These are phyloP conservation scores for Caenorhabditis virilis DNA, from an alignment of 2,888 invertebrate genomes.

Conservation along the genomic window DNA sequence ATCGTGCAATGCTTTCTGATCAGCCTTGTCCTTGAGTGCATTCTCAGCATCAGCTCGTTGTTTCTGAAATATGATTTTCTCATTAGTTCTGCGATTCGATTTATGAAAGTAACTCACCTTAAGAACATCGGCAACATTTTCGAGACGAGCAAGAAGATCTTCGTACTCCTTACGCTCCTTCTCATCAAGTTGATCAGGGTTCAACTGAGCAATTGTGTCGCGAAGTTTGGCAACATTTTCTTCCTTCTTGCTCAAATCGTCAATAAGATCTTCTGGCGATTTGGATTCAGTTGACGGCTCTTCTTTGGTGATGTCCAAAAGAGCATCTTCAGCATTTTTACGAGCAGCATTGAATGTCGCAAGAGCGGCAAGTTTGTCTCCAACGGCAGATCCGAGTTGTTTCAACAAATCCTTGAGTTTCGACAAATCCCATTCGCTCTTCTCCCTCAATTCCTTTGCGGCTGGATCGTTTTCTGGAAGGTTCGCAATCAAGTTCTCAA, in stretches of 20 bases:
- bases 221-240: slow-evolving; percentile 14
- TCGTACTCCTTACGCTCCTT: slow-evolving; percentile 25
- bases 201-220: slow-evolving; percentile 10
- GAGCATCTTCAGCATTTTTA: slow-evolving; percentile 40
- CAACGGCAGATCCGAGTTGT: slow-evolving; percentile 32
- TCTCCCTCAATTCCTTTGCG: slow-evolving; percentile 31
- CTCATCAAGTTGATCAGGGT: slow-evolving; percentile 24
- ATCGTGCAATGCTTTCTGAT: slow-evolving; percentile 22
- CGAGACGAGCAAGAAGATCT: slow-evolving; percentile 33
- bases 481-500: slow-evolving; percentile 24
- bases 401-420: slow-evolving; percentile 35
- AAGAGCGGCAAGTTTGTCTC: slow-evolving; percentile 43
- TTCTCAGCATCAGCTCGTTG: slow-evolving; percentile 29
- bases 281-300: not conserved
- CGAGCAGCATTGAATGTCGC: slow-evolving; percentile 46
- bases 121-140: slow-evolving; percentile 25
- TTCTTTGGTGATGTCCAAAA: slow-evolving; percentile 25
- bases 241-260: slow-evolving; percentile 14
- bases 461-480: slow-evolving; percentile 23
- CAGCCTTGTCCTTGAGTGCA: slow-evolving; percentile 19
- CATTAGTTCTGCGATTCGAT: no score
- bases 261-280: slow-evolving; percentile 21
- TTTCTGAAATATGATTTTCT: slow-evolving; percentile 27
- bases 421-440: slow-evolving; percentile 41
- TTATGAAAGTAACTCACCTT: slow-evolving; percentile 11